Base-by-base conservation (phyloP, 2,888 invertebrate genomes). In the Conchocele bisecta region DNA sequence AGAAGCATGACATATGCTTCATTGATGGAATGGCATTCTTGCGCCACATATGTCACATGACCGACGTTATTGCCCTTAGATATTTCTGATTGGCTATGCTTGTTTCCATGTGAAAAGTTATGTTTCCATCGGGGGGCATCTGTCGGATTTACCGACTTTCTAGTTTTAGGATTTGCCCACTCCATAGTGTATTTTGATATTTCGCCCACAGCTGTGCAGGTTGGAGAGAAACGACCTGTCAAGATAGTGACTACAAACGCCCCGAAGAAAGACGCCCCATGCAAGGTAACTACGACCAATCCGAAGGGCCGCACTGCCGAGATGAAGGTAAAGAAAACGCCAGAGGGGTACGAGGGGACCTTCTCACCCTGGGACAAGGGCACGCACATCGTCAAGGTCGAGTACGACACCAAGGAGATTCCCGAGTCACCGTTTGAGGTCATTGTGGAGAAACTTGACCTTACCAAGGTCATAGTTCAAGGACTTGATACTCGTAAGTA, bases 401-500 rank as follows among this genome's bases (percentile, higher is more conserved):
- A 88, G 85, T 91, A 91, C 70, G 91, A 90, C 53, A 89, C 89
- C 22, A 83, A 87, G 65, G 90, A 91, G 74, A 88, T 91, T 31
- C 91, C 91, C 4, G 84, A 83, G 58, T 90, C 89, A 73, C 91
- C 91, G 3, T 90, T 90, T 81, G 88, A 88, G 74, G 90, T 91
- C 73, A 82, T 85, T 28, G 89, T 91, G 5, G 88, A 89, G 68
- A 88, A 86, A 70, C 84, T 96, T 59, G 97, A 97, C 88, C 94
- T 96, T 11, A 95, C 95, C 44, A 96, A 96, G 91, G 94, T 97
- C 82, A 94, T 94, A 91, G 96, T 97, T 44, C 95, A 96, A 83
- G 96, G 96, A 83, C 93, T 97, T 51, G 96, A 96, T 91, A 94
- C 95, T 89, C 96, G 97, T 97, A 94, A 95, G 96, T 95, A n/a